Evolutionary conservation across 2,797 vertebrate genomes (phyloP).

Genomic region (Platalea minor): DNA sequence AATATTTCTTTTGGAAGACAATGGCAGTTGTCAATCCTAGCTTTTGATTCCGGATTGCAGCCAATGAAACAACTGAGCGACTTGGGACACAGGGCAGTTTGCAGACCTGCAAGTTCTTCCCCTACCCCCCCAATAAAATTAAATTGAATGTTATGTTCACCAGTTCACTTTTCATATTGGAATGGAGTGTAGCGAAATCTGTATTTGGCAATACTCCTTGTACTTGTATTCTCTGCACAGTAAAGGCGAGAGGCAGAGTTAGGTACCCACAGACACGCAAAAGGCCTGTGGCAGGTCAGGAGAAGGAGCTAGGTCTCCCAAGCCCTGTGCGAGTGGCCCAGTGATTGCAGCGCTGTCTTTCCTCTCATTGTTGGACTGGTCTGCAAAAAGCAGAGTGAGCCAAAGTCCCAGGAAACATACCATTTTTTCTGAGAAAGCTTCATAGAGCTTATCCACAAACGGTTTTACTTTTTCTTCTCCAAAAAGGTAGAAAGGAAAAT

Average conservation of each 20-base stretch:
- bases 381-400: not conserved
- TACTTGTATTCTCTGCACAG: not conserved
- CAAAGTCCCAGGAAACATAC: not conserved
- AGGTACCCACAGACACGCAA: fast-evolving
- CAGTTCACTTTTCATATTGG: not conserved
- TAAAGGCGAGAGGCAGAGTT: not conserved
- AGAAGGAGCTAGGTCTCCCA: not conserved
- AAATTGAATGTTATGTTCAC: not conserved
- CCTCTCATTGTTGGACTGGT: not conserved
- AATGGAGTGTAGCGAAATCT: not conserved
- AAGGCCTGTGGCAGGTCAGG: not conserved
- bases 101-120: not conserved
- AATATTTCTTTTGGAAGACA: not conserved
- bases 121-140: not conserved
- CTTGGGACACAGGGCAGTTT: not conserved
- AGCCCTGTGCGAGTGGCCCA: not conserved
- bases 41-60: not conserved
- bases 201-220: not conserved
- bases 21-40: not conserved
- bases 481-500: not conserved
- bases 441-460: not conserved
- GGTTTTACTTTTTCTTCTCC: not conserved
- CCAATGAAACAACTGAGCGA: not conserved
- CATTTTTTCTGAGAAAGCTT: not conserved
- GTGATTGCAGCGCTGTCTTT: not conserved